A percentile compares a stretch with the other conserved stretches of the same genome.
phyloP scores from a whole-genome alignment of 1,140 invertebrate species.

The Hylaeus anthracinus region DNA sequence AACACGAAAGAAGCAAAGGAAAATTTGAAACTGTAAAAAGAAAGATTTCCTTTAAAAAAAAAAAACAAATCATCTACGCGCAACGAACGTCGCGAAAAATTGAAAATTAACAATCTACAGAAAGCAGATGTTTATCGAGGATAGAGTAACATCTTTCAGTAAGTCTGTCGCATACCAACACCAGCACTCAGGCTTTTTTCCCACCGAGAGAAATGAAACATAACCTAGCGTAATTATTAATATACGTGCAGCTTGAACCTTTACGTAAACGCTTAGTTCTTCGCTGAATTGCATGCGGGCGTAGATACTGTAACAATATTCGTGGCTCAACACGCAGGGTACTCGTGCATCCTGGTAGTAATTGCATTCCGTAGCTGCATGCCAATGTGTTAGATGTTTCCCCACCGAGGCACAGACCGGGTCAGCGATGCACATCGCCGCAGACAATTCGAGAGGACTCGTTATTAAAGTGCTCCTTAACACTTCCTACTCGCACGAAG shows the following conservation, averaged over 20 bases:
- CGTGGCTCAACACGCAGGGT: constrained; percentile 3
- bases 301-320: constrained; percentile 25
- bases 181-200: neutral
- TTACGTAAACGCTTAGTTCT: neutral
- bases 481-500: neutral
- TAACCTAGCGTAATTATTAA: neutral
- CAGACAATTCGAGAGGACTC: neutral
- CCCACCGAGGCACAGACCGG: neutral
- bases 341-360: constrained; percentile 25
- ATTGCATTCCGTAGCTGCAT: constrained; percentile 48
- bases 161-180: constrained; percentile 43
- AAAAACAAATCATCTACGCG: neutral
- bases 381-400: constrained; percentile 31
- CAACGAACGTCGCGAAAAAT: neutral
- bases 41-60: neutral
- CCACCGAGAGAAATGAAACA: neutral
- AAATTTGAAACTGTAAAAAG: no score
- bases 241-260: constrained; percentile 5
- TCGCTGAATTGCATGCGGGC: constrained; percentile 7
- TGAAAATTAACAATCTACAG: neutral
- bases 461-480: constrained; percentile 13
- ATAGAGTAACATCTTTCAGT: constrained; percentile 34
- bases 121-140: constrained; percentile 3
- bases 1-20: no score
- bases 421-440: neutral